phyloP scores from a whole-genome alignment of 1,140 invertebrate genomes.

The Cyclina sinensis region DNA sequence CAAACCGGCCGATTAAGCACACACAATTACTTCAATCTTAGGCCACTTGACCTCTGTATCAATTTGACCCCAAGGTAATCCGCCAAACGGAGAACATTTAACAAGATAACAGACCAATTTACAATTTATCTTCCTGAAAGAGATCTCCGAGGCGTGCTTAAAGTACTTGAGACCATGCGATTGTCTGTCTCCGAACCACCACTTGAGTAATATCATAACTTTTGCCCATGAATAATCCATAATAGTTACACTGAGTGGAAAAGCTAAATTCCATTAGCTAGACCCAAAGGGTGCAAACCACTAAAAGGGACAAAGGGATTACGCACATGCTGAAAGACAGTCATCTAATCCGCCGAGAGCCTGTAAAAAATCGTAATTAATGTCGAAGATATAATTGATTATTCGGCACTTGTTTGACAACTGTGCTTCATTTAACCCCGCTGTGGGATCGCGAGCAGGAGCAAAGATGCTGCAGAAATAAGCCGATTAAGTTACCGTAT shows the following conservation, averaged over 20 bases:
- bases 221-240: constrained; percentile 27
- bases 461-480: background rate
- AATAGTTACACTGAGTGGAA: background rate
- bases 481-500: background rate
- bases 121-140: background rate
- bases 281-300: constrained; percentile 1
- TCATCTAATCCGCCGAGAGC: background rate
- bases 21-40: background rate
- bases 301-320: constrained; percentile 23
- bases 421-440: background rate
- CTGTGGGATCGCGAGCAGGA: background rate
- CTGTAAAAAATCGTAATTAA: background rate
- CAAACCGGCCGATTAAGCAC: background rate
- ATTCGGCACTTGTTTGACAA: constrained; percentile 5
- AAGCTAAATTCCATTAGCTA: background rate
- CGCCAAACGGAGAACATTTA: background rate
- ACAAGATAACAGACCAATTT: background rate
- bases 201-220: background rate
- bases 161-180: background rate
- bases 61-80: background rate
- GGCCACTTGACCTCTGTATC: background rate
- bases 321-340: background rate
- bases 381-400: constrained; percentile 10
- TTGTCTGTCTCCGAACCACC: background rate
- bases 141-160: background rate